Conservation (phyloP, 2,888 invertebrate genomes). For the Perizoma flavofasciatum region DNA sequence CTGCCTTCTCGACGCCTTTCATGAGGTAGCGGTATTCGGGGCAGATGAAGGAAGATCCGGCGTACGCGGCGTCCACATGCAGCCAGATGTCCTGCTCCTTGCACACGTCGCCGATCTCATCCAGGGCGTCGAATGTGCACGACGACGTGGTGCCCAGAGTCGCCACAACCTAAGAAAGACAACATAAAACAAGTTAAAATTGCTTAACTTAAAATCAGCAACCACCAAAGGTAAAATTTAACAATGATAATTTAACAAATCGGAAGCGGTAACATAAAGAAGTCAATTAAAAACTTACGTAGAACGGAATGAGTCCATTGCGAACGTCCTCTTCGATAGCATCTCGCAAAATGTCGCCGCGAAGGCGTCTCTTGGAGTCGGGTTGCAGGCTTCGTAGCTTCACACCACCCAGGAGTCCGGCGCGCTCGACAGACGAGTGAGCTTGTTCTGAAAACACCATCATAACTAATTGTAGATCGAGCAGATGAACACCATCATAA, state of each 20-base stretch:
- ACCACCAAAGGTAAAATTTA: no score
- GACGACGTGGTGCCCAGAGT: constrained; percentile 98
- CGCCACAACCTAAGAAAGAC: constrained; percentile 86
- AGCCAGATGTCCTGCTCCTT: constrained; percentile 92
- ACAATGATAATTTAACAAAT: no score
- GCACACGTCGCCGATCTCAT: constrained; percentile 96
- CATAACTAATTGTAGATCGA: background rate
- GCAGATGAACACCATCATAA: no score
- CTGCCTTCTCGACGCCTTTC: constrained; percentile 94
- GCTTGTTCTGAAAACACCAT: constrained; percentile 87
- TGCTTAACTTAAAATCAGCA: background rate
- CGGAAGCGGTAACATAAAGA: background rate
- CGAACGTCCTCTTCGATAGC: constrained; percentile 93
- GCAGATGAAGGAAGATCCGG: constrained; percentile 97
- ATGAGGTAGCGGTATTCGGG: constrained; percentile 97
- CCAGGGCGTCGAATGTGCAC: constrained; percentile 95
- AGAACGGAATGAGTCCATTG: constrained; percentile 97
- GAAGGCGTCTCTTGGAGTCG: constrained; percentile 88
- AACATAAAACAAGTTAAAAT: background rate
- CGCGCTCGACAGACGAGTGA: constrained; percentile 97
- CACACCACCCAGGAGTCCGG: constrained; percentile 95
- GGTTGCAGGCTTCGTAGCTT: constrained; percentile 89
- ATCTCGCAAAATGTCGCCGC: constrained; percentile 89
- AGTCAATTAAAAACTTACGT: constrained; percentile 85
- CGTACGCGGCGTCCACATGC: constrained; percentile 98